phyloP scores from a whole-genome alignment of 2,888 invertebrate genomes.

The Phania funesta region DNA sequence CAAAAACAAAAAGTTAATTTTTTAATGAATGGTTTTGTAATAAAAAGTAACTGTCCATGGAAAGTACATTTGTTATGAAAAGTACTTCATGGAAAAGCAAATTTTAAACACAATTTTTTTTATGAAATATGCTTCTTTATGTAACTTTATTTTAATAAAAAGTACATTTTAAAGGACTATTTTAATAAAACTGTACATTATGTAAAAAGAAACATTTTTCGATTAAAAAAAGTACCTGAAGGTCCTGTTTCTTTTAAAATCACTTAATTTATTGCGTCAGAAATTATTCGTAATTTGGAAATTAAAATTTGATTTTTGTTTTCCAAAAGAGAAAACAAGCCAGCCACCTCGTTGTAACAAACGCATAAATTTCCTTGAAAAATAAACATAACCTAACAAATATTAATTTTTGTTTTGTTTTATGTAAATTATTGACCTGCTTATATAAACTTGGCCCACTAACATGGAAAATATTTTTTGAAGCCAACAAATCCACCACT shows the following conservation, averaged over 20 bases:
- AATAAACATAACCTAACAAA: background rate
- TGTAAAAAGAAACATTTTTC: background rate
- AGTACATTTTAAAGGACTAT: background rate
- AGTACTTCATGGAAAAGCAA: too few relatives aligned
- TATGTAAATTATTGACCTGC: constrained; percentile 14
- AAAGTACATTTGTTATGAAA: too few relatives aligned
- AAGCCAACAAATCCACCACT: constrained; percentile 8
- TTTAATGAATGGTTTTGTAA: too few relatives aligned
- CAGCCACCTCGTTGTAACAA: constrained; percentile 3
- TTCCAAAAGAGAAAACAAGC: background rate
- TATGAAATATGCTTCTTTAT: too few relatives aligned
- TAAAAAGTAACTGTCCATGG: too few relatives aligned
- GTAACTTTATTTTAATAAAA: background rate
- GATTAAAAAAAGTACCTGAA: background rate
- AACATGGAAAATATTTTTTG: constrained; percentile 33
- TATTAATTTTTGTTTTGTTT: background rate
- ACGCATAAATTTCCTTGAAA: background rate
- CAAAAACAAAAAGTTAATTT: too few relatives aligned
- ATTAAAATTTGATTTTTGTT: too few relatives aligned
- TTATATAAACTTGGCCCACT: constrained; percentile 68
- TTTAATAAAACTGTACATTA: too few relatives aligned
- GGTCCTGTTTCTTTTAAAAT: too few relatives aligned
- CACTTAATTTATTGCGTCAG: too few relatives aligned
- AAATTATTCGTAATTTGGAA: too few relatives aligned
- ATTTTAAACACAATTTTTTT: too few relatives aligned